Conservation (phyloP, 2,113 vertebrate species). For the Peromyscus californicus region DNA sequence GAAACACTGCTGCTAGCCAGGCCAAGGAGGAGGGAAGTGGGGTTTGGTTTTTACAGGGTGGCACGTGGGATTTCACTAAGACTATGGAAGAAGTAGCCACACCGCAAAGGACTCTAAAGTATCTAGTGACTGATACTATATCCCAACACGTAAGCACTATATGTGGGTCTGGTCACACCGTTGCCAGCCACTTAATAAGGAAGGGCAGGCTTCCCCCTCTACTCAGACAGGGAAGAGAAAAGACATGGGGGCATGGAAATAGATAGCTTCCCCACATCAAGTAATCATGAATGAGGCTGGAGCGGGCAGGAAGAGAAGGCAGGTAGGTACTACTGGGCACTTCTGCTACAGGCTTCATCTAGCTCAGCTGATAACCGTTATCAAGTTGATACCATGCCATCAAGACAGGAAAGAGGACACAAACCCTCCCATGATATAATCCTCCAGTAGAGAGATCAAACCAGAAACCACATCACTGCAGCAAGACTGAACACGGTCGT, state of each 20-base stretch:
- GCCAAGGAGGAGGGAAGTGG: neutral
- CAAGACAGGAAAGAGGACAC: neutral
- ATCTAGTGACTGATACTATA: neutral
- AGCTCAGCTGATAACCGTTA: neutral
- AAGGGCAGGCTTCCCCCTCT: neutral
- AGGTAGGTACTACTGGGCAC: rapidly evolving
- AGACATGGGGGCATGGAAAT: neutral
- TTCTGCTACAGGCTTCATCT: neutral
- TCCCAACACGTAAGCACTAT: neutral
- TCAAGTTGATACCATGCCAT: too few species aligned
- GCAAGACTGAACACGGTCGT: neutral
- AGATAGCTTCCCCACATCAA: neutral
- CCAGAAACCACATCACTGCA: neutral
- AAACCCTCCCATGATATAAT: neutral
- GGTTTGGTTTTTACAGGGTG: neutral
- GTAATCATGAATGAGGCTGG: rapidly evolving
- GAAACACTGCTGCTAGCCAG: neutral
- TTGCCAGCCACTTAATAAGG: neutral
- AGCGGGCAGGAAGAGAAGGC: neutral
- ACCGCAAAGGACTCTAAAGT: neutral
- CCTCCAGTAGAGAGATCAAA: neutral
- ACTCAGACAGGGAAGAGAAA: neutral
- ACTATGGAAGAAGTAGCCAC: neutral
- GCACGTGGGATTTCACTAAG: neutral
- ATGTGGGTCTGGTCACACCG: neutral